A percentile compares a stretch with the other conserved stretches of the same genome.
Conservation (phyloP, 2,113 vertebrate species). For the Hippocampus mohnikei region DNA sequence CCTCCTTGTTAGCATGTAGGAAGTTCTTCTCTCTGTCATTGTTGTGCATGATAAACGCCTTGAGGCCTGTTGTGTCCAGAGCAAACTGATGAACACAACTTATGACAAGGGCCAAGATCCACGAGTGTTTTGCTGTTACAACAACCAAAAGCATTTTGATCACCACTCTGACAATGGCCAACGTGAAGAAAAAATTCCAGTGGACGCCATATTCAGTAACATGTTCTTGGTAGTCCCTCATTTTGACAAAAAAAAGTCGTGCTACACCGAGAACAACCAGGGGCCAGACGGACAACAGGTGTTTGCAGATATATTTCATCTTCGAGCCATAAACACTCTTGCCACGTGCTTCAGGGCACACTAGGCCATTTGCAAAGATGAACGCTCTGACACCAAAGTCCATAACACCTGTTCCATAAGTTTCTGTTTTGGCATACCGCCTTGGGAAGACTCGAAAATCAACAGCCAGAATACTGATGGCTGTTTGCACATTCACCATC, state of each 20-base stretch:
- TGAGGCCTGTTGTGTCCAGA: conserved; percentile 79
- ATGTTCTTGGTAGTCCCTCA: conserved; percentile 86
- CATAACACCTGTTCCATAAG: conserved; percentile 92
- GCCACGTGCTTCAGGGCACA: conserved; percentile 83
- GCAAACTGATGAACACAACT: conserved; percentile 76
- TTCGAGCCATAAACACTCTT: conserved; percentile 54
- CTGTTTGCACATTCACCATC: conserved; percentile 81
- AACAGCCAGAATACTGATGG: conserved; percentile 89
- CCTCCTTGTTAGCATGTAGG: conserved; percentile 89
- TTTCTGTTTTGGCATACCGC: conserved; percentile 88
- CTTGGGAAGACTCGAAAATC: conserved; percentile 90
- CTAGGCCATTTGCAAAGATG: conserved; percentile 84
- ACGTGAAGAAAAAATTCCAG: conserved; percentile 98
- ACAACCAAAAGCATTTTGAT: conserved; percentile 78
- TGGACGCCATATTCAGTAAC: conserved; percentile 90
- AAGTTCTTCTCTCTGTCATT: conserved; percentile 77
- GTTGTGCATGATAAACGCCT: conserved; percentile 78
- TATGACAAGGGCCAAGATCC: conserved; percentile 75
- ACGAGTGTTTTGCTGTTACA: conserved; percentile 72
- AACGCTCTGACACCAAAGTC: conserved; percentile 90
- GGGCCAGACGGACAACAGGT: conserved; percentile 81
- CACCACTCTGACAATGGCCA: conserved; percentile 80
- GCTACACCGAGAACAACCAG: conserved; percentile 80
- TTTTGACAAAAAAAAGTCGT: conserved; percentile 81
- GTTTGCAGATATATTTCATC: conserved; percentile 67